phyloP scores from a whole-genome alignment of 2,888 invertebrate genomes.

The Acrocyrtus sp. region DNA sequence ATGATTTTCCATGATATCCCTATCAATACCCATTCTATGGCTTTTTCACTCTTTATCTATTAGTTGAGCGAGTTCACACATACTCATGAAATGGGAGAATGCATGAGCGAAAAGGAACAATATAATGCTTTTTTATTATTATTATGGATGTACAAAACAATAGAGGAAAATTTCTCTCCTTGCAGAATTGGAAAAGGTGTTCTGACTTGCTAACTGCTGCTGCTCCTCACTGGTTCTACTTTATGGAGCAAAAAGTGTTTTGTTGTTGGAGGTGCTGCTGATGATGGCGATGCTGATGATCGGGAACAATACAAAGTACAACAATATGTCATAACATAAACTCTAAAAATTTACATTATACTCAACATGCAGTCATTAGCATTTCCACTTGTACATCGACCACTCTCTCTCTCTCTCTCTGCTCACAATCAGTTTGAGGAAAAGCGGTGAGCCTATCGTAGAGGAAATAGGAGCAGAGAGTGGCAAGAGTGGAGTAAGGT shows the following conservation, averaged over 20 bases:
- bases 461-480: background rate
- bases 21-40: background rate
- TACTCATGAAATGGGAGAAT: background rate
- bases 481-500: background rate
- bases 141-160: background rate
- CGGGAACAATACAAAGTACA: constrained; percentile 22
- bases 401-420: no score
- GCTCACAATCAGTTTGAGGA: background rate
- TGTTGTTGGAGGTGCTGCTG: no score
- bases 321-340: constrained; percentile 32
- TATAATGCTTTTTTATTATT: background rate
- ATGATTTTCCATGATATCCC: background rate
- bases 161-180: background rate
- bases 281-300: background rate
- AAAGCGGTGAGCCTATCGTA: background rate
- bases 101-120: background rate
- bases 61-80: background rate
- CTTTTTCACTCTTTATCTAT: background rate
- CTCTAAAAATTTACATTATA: constrained; percentile 32
- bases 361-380: constrained; percentile 35
- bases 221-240: no score
- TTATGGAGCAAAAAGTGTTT: background rate
- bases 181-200: background rate
- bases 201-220: background rate
- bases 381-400: constrained; percentile 9